These are phyloP conservation scores for Ryuthela nishihirai DNA, from an alignment of 2,888 invertebrate species.

Conservation along the genomic window DNA sequence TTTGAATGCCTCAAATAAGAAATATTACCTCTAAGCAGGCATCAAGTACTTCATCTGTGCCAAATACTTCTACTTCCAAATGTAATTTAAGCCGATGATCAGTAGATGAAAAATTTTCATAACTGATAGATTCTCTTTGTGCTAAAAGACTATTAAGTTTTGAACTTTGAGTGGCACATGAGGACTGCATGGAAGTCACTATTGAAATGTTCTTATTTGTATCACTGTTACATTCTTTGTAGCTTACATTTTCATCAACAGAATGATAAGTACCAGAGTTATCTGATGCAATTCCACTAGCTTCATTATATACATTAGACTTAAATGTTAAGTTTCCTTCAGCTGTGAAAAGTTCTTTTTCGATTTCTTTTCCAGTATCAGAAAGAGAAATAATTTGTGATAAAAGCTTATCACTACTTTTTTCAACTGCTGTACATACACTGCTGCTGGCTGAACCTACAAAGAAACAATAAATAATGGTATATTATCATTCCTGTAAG, in stretches of 20 bases:
- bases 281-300: conserved; percentile 5
- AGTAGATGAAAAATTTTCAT: conserved; percentile 18
- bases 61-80: conserved; percentile 23
- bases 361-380: no score
- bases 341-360: no score
- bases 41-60: conserved; percentile 16
- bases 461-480: no score
- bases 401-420: no score
- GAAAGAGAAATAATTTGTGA: no score
- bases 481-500: no score
- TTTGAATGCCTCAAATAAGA: no score
- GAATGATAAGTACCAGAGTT: conserved; percentile 18
- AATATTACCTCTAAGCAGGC: conserved; percentile 24
- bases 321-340: no score
- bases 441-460: no score
- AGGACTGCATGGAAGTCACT: no score
- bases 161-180: conserved; percentile 6
- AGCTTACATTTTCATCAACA: conserved; percentile 4
- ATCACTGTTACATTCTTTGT: background rate
- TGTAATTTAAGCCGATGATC: conserved; percentile 29
- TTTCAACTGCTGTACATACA: no score
- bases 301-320: no score
- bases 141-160: conserved; percentile 18
- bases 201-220: background rate
- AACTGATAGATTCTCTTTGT: conserved; percentile 12